Evolutionary conservation across 2,113 vertebrate genomes (phyloP), one percentile per base, ranked within the genome.

Genomic region (Mormoops blainvillei): DNA sequence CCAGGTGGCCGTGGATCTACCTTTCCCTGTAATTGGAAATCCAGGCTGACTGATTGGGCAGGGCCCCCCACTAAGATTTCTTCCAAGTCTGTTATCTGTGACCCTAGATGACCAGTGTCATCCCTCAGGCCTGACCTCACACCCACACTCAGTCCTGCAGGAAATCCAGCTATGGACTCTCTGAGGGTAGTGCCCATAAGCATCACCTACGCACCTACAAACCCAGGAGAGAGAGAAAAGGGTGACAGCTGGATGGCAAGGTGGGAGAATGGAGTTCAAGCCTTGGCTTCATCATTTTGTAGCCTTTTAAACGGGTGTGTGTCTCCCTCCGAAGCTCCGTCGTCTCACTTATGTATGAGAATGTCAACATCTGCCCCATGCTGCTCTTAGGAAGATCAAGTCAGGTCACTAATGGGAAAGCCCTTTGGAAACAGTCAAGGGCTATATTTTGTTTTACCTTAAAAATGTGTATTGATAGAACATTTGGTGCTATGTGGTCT

Each of bases 191-290:
- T 19, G 26, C 33, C 56, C 4, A 1, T 8, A 18, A 15, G 31
- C 15, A 0, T 41, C 5, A 0, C 15, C n/a, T 1, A 2, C 1
- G 22, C 31, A 45, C 13, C 0, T 14, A 11, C 2, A 50, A 41
- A 38, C 5, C 45, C 8, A 8, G 2, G 3, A 5, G 12, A 70
- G 52, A 15, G 22, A 28, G 18, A 38, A 33, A 36, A 56, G 43
- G 36, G 43, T 41, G 54, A 65, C 8, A 41, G 43, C 22, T 38
- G 20, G 11, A 11, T 11, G 9, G 6, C 19, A 4, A 73, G 18
- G 31, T 13, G 41, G 77, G 13, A 45, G n/a, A 36, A 14, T 4
- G 9, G 50, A 82, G 36, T 63, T 43, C 45, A 65, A 58, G 65
- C 8, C 18, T 50, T 22, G 33, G 12, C 58, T 38, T 41, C 22